A percentile compares a stretch with the other conserved stretches of the same genome.
These are phyloP conservation scores for Pocillopora damicornis DNA, from an alignment of 64 coral and sea anemone species.

Conservation along the genomic window DNA sequence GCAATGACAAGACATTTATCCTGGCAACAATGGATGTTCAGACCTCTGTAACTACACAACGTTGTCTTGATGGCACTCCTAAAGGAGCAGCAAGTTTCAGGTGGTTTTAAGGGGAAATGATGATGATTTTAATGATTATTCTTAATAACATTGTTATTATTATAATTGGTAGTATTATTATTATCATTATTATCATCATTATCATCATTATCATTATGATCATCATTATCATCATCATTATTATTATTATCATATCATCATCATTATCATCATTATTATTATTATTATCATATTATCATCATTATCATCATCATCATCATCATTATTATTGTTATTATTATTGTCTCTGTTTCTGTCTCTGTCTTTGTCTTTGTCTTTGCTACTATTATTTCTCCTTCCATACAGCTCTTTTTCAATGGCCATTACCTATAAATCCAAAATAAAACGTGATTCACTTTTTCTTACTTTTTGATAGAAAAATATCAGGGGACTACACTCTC, in stretches of 20 bases:
- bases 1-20: background rate
- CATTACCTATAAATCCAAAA: too few relatives aligned
- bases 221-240: background rate
- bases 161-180: background rate
- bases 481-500: constrained; percentile 3
- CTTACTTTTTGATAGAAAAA: background rate
- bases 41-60: background rate
- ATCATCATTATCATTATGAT: background rate
- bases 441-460: too few relatives aligned
- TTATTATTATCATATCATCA: background rate
- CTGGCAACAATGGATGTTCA: constrained; percentile 10
- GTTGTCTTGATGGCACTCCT: background rate
- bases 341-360: too few relatives aligned
- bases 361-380: too few relatives aligned
- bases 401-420: too few relatives aligned
- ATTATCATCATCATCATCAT: background rate
- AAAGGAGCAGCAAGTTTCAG: constrained; percentile 22
- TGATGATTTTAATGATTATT: too few relatives aligned
- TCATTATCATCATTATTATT: background rate
- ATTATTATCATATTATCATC: background rate
- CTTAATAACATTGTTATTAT: background rate
- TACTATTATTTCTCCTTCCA: too few relatives aligned
- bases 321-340: too few relatives aligned
- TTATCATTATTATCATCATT: background rate
- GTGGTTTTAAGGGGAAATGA: background rate